Evolutionary conservation across 2,797 vertebrate genomes (phyloP).

Genomic region (Aplochiton taeniatus): DNA sequence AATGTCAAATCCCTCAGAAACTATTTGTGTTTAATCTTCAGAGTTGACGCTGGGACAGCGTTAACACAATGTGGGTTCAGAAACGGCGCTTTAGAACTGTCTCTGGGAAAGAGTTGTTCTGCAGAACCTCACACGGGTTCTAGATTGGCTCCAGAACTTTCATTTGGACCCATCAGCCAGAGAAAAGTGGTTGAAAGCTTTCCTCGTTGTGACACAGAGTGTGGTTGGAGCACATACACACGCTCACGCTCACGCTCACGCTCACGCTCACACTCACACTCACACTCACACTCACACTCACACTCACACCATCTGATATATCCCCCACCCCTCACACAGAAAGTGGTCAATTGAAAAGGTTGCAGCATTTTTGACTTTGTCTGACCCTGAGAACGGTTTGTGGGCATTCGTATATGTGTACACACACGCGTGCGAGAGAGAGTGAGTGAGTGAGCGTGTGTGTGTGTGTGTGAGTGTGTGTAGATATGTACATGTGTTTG

Average conservation of each 20-base stretch:
- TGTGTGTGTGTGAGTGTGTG: neutral
- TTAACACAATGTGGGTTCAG: slow-evolving; percentile 23
- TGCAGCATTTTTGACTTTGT: slow-evolving; percentile 51
- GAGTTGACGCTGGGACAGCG: too few relatives aligned
- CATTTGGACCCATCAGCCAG: slow-evolving; percentile 16
- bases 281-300: too few relatives aligned
- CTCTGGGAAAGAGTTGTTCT: neutral
- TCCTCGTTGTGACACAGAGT: slow-evolving; percentile 23
- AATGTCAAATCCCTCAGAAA: too few relatives aligned
- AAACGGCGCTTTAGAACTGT: slow-evolving; percentile 43
- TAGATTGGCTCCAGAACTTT: slow-evolving; percentile 28
- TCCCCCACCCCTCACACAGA: too few relatives aligned
- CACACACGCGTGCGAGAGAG: neutral
- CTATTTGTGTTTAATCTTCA: too few relatives aligned
- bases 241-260: neutral
- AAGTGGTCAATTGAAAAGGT: neutral
- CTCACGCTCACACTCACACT: neutral
- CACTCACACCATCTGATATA: too few relatives aligned
- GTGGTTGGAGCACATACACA: slow-evolving; percentile 9
- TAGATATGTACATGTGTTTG: neutral
- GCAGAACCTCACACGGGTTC: neutral
- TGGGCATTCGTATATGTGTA: neutral
- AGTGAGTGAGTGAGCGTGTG: slow-evolving; percentile 19
- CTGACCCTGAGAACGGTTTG: slow-evolving; percentile 50
- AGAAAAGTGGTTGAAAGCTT: slow-evolving; percentile 26